A percentile compares a stretch with the other conserved stretches of the same genome.
Conservation (phyloP, 2,113 vertebrate genomes). For the Oxyura jamaicensis region DNA sequence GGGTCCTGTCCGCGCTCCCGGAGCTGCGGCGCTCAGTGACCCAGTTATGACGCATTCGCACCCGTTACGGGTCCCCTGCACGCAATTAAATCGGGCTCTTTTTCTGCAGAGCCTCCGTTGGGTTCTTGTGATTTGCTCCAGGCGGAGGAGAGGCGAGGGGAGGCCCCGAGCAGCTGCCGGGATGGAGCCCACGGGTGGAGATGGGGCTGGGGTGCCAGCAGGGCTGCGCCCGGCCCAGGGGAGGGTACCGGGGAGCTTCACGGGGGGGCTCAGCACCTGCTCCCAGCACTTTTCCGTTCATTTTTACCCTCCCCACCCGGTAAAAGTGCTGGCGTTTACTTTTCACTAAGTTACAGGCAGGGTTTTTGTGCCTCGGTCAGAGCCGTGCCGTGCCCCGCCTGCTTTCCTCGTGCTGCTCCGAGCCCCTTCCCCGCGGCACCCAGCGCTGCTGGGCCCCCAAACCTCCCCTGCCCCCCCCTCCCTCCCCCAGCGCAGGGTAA, state of each 20-base stretch:
- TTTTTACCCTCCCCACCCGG: background rate
- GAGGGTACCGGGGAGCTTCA: accelerated
- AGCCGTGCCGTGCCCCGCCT: background rate
- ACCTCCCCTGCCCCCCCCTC: background rate
- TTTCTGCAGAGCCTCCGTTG: background rate
- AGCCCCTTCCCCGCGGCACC: background rate
- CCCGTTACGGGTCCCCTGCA: background rate
- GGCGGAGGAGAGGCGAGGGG: too few species aligned
- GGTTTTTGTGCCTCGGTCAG: background rate
- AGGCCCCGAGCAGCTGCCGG: background rate
- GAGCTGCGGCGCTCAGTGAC: background rate
- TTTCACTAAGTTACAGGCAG: background rate
- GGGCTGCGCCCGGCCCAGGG: background rate
- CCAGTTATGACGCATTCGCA: background rate
- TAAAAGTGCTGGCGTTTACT: background rate
- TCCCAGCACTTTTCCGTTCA: background rate
- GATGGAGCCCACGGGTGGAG: background rate
- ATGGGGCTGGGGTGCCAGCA: accelerated
- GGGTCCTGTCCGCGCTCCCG: background rate
- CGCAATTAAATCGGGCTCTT: accelerated
- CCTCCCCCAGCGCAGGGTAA: constrained; percentile 53
- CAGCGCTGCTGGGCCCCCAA: constrained; percentile 5
- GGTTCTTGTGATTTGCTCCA: background rate
- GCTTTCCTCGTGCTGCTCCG: background rate
- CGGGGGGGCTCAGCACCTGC: background rate